Base-by-base conservation (phyloP, 2,797 vertebrate genomes). In the Chelon auratus region DNA sequence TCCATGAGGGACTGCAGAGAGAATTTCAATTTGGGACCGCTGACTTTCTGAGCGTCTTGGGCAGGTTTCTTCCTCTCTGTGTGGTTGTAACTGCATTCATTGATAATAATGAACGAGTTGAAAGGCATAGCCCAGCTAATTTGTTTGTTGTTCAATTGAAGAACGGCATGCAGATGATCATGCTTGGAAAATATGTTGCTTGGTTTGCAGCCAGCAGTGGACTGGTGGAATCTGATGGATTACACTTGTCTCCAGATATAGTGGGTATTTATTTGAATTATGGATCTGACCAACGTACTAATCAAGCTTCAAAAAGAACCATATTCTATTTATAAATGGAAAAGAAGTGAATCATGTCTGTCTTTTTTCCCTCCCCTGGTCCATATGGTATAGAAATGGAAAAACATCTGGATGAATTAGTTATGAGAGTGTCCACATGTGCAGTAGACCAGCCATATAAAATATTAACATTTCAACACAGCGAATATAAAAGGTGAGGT, bases 401-500 rank as follows among this genome's bases (percentile, higher is more conserved):
- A 78, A 66, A 76, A 86, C 64, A 86, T 83, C 80, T 81, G 81
- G 71, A 89, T 89, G 81, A 92, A 91, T 89, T 78, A 86, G 72
- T 91, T 37, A 89, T 89, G 82, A 86, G 80, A 77, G 59, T 77
- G 74, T 85, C 86, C 85, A 89, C 80, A 81, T 86, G 82, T 90
- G 80, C 67, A 83, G 72, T 56, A 79, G 75, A 84, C 79, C 79
- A 60, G 51, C 45, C 60, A 70, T 80, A 84, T 88, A 20, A 89
- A 90, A 91, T 89, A 91, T 91, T 90, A 84, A 91, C 80, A 89
- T 85, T 87, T 77, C 52, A 88, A 83, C 83, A 77, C 68, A 78
- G 18, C 71, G 67, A 36, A 66, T 77, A 36, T 52, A 70, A 76
- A 84, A 88, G 81, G 78, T 84, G 72, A 77, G 82, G 67, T 68